Conservation (phyloP, 2,888 invertebrate species). For the Rotaria macrura region DNA sequence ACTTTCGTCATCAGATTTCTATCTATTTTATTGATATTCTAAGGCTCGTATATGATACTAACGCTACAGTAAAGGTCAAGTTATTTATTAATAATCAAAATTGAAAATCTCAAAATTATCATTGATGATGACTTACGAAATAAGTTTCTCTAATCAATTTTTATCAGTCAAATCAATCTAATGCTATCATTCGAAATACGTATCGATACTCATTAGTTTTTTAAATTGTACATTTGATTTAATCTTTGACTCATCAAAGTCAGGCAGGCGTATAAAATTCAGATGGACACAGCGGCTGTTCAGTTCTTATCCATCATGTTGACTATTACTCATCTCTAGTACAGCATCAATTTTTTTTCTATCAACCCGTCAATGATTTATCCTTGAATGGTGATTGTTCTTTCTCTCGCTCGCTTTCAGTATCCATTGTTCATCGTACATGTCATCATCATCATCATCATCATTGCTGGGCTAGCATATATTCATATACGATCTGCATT, state of each 20-base stretch:
- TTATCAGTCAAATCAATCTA: neutral
- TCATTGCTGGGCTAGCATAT: neutral
- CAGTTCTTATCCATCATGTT: neutral
- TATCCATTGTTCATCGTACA: neutral
- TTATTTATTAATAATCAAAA: too few relatives aligned
- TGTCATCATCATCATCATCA: neutral
- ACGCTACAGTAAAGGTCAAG: too few relatives aligned
- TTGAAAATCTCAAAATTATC: neutral
- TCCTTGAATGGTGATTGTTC: neutral
- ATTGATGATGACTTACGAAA: neutral
- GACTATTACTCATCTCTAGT: neutral
- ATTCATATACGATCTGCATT: neutral
- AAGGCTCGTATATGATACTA: too few relatives aligned
- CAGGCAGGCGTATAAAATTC: neutral
- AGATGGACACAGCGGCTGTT: neutral
- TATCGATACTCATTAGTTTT: neutral
- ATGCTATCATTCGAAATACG: neutral
- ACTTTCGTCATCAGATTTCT: too few relatives aligned
- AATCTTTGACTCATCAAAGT: neutral
- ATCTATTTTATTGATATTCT: too few relatives aligned
- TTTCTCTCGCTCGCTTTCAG: neutral
- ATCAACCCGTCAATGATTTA: neutral
- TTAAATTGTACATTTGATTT: neutral
- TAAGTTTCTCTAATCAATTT: neutral
- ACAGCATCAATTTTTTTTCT: neutral